Conservation (phyloP, 1,140 invertebrate genomes). For the Lithobius niger region DNA sequence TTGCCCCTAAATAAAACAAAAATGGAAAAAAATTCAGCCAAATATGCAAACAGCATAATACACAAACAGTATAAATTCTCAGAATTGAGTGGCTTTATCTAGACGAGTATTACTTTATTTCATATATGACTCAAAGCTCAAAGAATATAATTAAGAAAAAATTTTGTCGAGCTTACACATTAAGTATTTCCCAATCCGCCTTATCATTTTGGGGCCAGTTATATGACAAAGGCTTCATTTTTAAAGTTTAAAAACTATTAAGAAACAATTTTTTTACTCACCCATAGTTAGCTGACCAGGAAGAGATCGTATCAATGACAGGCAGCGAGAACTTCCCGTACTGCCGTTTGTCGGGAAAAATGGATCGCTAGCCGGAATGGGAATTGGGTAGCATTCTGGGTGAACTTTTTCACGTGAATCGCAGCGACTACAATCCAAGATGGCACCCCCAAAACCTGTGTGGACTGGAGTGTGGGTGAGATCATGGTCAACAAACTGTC, state of each 20-base stretch:
- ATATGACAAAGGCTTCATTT: too few species aligned
- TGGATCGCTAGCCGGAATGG: constrained; percentile 41
- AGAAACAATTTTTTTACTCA: constrained; percentile 16
- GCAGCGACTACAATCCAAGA: constrained; percentile 35
- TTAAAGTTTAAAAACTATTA: too few species aligned
- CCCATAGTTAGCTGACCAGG: constrained; percentile 42
- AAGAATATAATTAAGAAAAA: too few species aligned
- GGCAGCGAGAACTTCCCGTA: constrained; percentile 38
- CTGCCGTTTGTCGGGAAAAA: constrained; percentile 36
- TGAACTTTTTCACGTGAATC: constrained; percentile 35
- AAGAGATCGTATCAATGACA: constrained; percentile 43
- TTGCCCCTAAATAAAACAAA: constrained; percentile 25
- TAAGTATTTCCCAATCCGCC: too few species aligned
- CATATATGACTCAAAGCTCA: too few species aligned
- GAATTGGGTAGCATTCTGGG: constrained; percentile 43
- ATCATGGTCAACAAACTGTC: constrained; percentile 44
- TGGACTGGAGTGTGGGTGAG: constrained; percentile 43
- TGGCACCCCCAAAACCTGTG: constrained; percentile 31
- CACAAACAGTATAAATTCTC: too few species aligned
- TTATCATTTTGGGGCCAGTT: too few species aligned
- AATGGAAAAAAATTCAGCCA: too few species aligned
- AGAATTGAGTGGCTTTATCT: too few species aligned
- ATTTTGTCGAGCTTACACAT: too few species aligned
- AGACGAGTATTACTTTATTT: too few species aligned
- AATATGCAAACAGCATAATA: too few species aligned